Conservation (phyloP, 30 jellyfish, hydroid and myxozoan genomes). For the Hydractinia echinata region DNA sequence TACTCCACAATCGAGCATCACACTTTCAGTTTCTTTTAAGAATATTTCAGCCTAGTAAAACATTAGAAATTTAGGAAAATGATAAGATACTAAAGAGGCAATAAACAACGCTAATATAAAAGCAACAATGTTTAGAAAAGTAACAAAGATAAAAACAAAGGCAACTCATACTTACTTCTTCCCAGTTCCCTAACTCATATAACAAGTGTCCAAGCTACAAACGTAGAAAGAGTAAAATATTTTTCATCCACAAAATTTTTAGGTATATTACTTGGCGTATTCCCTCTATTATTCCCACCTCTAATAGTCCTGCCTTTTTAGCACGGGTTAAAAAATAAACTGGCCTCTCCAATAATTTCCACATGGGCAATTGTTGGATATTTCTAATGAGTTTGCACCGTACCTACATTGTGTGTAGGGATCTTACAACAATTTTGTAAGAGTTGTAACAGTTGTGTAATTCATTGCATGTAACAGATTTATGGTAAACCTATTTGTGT, state of each 20-base stretch:
- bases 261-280: no score
- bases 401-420: no score
- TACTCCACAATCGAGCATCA: conserved; percentile 60
- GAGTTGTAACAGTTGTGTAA: no score
- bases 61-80: not conserved
- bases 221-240: not conserved
- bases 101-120: not conserved
- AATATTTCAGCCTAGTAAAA: conserved; percentile 71
- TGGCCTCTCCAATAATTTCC: no score
- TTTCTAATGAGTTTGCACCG: no score
- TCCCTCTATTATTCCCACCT: no score
- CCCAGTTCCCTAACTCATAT: conserved; percentile 73
- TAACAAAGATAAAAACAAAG: not conserved
- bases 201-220: conserved; percentile 78
- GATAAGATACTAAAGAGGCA: not conserved
- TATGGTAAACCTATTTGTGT: no score
- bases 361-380: no score
- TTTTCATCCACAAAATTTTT: not conserved
- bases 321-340: no score
- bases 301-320: no score
- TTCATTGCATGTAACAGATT: no score
- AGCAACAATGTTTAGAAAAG: not conserved
- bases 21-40: conserved; percentile 59
- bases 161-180: conserved; percentile 40
- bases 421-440: no score